Base-by-base conservation (phyloP, 2,113 vertebrate species). In the Anhinga rufa region DNA sequence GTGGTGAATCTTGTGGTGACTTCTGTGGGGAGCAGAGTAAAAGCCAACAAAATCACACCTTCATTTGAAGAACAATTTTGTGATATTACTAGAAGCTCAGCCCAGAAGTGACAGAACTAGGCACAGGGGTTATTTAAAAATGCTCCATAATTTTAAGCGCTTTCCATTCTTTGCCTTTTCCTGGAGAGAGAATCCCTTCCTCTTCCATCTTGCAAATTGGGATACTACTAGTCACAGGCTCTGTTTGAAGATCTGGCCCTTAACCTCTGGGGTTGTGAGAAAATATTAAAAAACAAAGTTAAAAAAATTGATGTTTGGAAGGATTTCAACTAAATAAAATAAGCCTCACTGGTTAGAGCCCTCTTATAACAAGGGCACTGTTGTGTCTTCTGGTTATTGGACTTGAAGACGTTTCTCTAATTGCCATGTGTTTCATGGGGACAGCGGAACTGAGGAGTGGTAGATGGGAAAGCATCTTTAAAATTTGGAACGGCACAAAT, bases 241-340 rank as follows among this genome's bases (percentile, higher is more conserved):
- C 62, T 75, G 31, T 87, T 96, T 92, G 77, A 91, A 94, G 89
- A 93, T 72, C 57, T 96, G 65, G 32, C 74, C 49, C 44, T 85
- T 88, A 92, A 26, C 57, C 69, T 93, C 57, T 72, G 49, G 28
- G 49, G 12, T 19, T 91, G 58, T 46, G 69, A 92, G 86, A 96
- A 91, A 92, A 75, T 68, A 72, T 17, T 82, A 80, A 72, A 92
- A 95, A 68, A 48, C 13, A 82, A 72, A 52, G 34, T 25, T 49
- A 24, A n/a, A 89, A 84, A 90, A 88, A 60, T 3, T 60, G 12
- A 46, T 61, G 17, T 65, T 87, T 91, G 40, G 36, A 90, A 90
- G 8, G 21, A 71, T 62, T 92, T 86, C 46, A 66, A 0, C 11
- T 44, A 78, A 60, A 82, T 76, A 76, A 76, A 75, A 90, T 82